Base-by-base conservation (phyloP, 2,113 vertebrate genomes). In the Thalassarche chlororhynchos region DNA sequence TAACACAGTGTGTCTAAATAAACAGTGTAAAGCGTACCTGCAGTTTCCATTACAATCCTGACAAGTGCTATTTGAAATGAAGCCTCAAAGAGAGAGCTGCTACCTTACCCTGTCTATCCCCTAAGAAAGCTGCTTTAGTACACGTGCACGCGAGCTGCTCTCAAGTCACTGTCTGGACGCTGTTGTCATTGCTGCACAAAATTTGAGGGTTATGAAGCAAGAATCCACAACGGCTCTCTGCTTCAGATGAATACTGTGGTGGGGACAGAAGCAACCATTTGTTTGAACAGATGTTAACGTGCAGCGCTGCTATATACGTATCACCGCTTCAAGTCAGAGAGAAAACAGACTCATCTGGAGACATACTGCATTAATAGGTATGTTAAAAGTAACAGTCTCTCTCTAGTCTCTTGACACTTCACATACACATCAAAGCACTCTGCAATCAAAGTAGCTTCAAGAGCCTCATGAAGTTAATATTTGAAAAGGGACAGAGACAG, bases 401-500 rank as follows among this genome's bases (percentile, higher is more conserved):
- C 82, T 26, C 52, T 17, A 32, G 42, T 55, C 74, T 87, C 77
- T 44, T 85, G 82, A 90, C 85, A 77, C 66, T 82, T 72, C 66
- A 52, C 75, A 65, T 10, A 40, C 40, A 80, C 66, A 94, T 79
- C 78, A 90, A 88, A 96, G 87, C 70, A 34, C 79, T 66, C 75
- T 26, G 82, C 70, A 91, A 82, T 62, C 84, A 70, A 90, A 93
- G 77, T 2, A 51, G 54, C 64, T 93, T 80, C 92, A 86, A 88
- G 84, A 91, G 58, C 81, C 36, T 85, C 61, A 26, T 16, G 62
- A 90, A 96, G 71, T 93, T 94, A 97, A 92, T 95, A 88, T 93
- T 96, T 95, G 54, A 97, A 91, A 85, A 94, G 81, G 84, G 72
- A 89, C 28, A 26, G 49, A 64, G 62, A 82, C 57, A 95, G 82